Conservation (phyloP, 2,888 invertebrate genomes). For the Geophilus truncorum region DNA sequence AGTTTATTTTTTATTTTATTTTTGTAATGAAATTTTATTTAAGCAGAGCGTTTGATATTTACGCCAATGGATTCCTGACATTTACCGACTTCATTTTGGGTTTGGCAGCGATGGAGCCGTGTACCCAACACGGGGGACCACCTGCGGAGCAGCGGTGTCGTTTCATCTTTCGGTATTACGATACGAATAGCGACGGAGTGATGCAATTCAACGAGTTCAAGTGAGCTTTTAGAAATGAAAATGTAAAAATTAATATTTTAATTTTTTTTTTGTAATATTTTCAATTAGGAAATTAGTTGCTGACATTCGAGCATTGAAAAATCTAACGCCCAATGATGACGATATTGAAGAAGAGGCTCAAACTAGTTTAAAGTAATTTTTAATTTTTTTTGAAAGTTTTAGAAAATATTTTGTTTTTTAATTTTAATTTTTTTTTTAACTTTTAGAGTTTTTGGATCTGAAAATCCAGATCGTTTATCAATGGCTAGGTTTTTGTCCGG, state of each 20-base stretch:
- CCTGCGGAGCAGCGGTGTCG: slow-evolving; percentile 64
- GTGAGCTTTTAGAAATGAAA: slow-evolving; percentile 40
- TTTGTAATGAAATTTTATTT: too few species aligned
- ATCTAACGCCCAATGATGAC: slow-evolving; percentile 54
- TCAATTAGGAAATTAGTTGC: slow-evolving; percentile 52
- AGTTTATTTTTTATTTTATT: slow-evolving; percentile 20
- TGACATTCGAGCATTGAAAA: slow-evolving; percentile 55
- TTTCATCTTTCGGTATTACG: slow-evolving; percentile 65
- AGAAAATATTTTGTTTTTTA: too few species aligned
- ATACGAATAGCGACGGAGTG: slow-evolving; percentile 54
- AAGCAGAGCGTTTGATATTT: slow-evolving; percentile 59
- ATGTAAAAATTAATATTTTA: not conserved
- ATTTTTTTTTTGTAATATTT: not conserved
- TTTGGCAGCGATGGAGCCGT: slow-evolving; percentile 61
- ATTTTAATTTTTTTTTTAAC: not conserved
- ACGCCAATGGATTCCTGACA: slow-evolving; percentile 54
- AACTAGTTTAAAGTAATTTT: slow-evolving; percentile 46
- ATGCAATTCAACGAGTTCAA: slow-evolving; percentile 58
- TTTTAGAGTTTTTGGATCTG: slow-evolving; percentile 48
- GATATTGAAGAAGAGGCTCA: slow-evolving; percentile 57
- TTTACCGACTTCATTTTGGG: slow-evolving; percentile 59
- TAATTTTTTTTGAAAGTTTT: too few species aligned
- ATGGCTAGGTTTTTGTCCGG: slow-evolving; percentile 55
- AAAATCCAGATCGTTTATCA: slow-evolving; percentile 35
- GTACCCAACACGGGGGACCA: slow-evolving; percentile 59